phyloP scores from a whole-genome alignment of 64 coral and sea anemone species.

The Pocillopora verrucosa region DNA sequence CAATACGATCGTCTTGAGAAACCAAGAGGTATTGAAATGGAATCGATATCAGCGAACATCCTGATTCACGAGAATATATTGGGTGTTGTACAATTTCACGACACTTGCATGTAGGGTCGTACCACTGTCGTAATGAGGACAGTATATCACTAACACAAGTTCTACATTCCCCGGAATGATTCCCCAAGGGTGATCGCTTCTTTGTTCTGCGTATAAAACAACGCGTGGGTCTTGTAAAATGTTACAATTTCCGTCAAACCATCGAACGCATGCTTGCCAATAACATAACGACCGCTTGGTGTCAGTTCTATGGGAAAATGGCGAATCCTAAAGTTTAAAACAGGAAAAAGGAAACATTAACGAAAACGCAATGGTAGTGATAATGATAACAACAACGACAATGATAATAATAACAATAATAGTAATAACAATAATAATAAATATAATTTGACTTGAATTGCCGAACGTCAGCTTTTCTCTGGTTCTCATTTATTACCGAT shows the following conservation, averaged over 20 bases:
- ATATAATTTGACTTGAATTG: neutral
- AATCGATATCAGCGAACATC: too few species aligned
- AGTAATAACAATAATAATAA: neutral
- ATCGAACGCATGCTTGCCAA: constrained; percentile 74
- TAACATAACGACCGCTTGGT: constrained; percentile 59
- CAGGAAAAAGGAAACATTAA: neutral
- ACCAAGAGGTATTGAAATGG: too few species aligned
- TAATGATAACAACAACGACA: too few species aligned
- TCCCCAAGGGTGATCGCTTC: constrained; percentile 61
- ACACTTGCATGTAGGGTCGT: neutral
- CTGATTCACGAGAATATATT: too few species aligned
- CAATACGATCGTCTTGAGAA: too few species aligned
- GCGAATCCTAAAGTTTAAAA: constrained; percentile 44
- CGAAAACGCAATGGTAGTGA: too few species aligned
- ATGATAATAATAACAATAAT: too few species aligned
- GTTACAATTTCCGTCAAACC: constrained; percentile 58
- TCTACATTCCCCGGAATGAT: constrained; percentile 52
- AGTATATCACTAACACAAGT: neutral
- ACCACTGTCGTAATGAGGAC: neutral
- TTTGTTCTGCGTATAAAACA: constrained; percentile 77
- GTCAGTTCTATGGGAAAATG: constrained; percentile 75
- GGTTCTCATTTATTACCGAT: too few species aligned
- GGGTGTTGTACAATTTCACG: neutral
- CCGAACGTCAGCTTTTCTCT: neutral
- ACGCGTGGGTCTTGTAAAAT: constrained; percentile 50